Base-by-base conservation (phyloP, 2,113 vertebrate genomes). In the Zosterops borbonicus region DNA sequence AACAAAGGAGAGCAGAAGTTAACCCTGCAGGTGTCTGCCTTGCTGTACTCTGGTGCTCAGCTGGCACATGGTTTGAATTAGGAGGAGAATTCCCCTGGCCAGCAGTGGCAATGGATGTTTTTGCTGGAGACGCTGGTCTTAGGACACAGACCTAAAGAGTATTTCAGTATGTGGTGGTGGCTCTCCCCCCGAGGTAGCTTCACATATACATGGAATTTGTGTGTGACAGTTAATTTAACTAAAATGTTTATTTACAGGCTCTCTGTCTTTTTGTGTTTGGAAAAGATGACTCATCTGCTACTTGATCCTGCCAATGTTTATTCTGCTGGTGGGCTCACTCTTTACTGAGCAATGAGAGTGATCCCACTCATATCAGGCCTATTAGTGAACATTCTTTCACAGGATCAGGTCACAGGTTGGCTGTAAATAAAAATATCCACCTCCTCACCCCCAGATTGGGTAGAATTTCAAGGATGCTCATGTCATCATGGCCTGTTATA, bases 221-320 rank as follows among this genome's bases (percentile, higher is more conserved):
- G 29, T 89, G n/a, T 60, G 83, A 69, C 49, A 77, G 76, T 42
- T 90, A 78, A 92, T 94, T 83, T 75, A 96, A 93, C 93, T 64
- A 83, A 73, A 49, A 39, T 44, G 88, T 84, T 96, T 95, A n/a
- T 96, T 96, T 96, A 89, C 58, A 70, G 85, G 47, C 71, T 74
- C 0, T 0, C n/a, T 87, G 92, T 42, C 79, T 83, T 95, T 95
- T 89, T 92, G 49, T 82, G 83, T 89, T 87, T 79, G 76, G 95
- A 92, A 93, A 95, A 79, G 90, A 78, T 94, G 92, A 95, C 41
- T 96, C 93, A 90, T 87, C 52, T 62, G 86, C 53, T 94, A 75
- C 62, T 88, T 71, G 73, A 81, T 96, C 87, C 73, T 93, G 83
- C 53, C 74, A 92, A 35, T 90, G 83, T 92, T 92, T 97, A 49